A percentile compares a stretch with the other conserved stretches of the same genome.
These are phyloP conservation scores for Dicerorhinus sumatrensis DNA, from an alignment of 2,113 vertebrate species.

Conservation along the genomic window DNA sequence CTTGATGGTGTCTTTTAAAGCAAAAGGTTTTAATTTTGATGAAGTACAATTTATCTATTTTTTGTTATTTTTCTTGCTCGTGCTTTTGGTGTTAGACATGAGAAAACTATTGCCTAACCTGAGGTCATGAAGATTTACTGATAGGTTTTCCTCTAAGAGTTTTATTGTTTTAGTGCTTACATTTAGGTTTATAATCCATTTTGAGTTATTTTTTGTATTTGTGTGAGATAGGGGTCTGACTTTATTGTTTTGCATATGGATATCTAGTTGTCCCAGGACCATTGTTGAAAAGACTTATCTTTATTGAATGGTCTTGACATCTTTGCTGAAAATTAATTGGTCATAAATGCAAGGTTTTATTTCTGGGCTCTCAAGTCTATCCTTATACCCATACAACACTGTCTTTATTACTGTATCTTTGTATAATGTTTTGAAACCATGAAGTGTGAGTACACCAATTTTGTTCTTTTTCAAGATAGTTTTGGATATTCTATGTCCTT, in stretches of 20 bases:
- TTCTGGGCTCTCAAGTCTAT: neutral
- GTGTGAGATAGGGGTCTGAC: neutral
- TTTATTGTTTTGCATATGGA: neutral
- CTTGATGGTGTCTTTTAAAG: neutral
- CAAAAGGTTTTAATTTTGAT: neutral
- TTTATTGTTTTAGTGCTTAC: neutral
- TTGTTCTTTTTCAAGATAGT: neutral
- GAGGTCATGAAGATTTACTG: neutral
- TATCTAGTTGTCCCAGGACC: neutral
- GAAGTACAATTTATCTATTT: neutral
- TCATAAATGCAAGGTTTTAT: neutral
- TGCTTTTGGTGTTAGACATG: neutral
- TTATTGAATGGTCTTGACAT: neutral
- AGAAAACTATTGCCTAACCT: neutral
- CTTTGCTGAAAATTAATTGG: neutral
- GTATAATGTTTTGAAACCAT: neutral
- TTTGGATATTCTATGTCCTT: neutral
- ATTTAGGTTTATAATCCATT: neutral
- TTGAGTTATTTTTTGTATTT: neutral
- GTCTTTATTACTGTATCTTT: neutral
- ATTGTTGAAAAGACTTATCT: constrained; percentile 7
- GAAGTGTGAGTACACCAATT: neutral
- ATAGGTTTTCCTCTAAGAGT: neutral
- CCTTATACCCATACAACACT: neutral
- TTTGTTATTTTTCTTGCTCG: neutral